These are phyloP conservation scores for Drosophila insularis DNA, from an alignment of 1,140 invertebrate species.

Conservation along the genomic window DNA sequence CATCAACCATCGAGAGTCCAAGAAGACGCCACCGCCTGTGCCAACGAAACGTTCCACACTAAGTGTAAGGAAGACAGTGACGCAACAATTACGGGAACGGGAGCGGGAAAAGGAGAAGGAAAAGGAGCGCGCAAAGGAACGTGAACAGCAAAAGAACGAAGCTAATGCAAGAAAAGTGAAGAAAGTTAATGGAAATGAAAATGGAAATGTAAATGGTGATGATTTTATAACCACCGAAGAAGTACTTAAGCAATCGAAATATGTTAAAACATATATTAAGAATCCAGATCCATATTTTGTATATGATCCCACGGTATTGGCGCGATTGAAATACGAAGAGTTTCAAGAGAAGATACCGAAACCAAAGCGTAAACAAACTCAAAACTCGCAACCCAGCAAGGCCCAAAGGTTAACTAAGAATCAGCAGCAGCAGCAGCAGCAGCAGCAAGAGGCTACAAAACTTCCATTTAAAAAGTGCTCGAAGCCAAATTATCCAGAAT, in stretches of 20 bases:
- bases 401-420: not conserved
- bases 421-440: constrained; percentile 26
- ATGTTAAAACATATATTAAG: constrained; percentile 82
- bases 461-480: constrained; percentile 72
- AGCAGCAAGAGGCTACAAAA: constrained; percentile 23
- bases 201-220: constrained; percentile 23
- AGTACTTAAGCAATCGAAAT: constrained; percentile 81
- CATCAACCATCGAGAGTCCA: constrained; percentile 17
- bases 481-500: constrained; percentile 80
- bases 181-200: constrained; percentile 21
- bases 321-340: constrained; percentile 70
- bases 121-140: constrained; percentile 52
- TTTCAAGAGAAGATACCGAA: constrained; percentile 47
- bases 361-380: constrained; percentile 37
- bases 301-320: constrained; percentile 78
- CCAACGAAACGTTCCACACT: constrained; percentile 69
- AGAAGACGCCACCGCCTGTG: constrained; percentile 67
- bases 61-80: constrained; percentile 65
- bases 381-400: constrained; percentile 19
- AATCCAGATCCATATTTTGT: constrained; percentile 79
- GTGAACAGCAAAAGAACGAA: constrained; percentile 64
- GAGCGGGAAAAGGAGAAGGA: constrained; percentile 61
- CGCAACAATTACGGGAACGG: constrained; percentile 69
- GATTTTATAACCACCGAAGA: constrained; percentile 81
- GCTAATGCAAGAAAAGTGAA: constrained; percentile 41